phyloP scores from a whole-genome alignment of 2,888 invertebrate species.

The Chrysodeixis includens region DNA sequence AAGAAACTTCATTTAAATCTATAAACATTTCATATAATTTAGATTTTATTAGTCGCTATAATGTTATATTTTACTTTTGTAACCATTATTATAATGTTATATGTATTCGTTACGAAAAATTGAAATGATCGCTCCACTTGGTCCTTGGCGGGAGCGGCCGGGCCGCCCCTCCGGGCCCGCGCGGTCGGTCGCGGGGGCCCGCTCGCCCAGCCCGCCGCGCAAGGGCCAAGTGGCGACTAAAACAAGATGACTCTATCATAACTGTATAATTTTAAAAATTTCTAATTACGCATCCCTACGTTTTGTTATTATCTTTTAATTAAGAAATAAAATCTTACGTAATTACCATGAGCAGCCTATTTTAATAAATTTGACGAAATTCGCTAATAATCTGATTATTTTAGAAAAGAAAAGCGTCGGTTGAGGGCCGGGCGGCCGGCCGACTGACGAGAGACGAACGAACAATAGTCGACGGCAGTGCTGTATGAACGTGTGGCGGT shows the following conservation, averaged over 20 bases:
- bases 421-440: constrained; percentile 54
- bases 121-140: constrained; percentile 79
- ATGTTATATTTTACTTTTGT: constrained; percentile 89
- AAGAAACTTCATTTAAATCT: constrained; percentile 87
- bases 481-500: constrained; percentile 59
- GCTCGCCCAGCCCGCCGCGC: constrained; percentile 54
- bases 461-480: constrained; percentile 66
- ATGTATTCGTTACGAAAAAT: constrained; percentile 89
- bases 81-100: constrained; percentile 89
- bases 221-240: constrained; percentile 76
- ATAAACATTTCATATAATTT: constrained; percentile 90
- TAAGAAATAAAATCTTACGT: constrained; percentile 89
- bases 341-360: constrained; percentile 89
- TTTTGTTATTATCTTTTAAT: constrained; percentile 89
- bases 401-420: constrained; percentile 86
- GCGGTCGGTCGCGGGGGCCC: constrained; percentile 30
- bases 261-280: constrained; percentile 89
- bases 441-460: constrained; percentile 50
- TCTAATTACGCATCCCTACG: constrained; percentile 89
- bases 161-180: constrained; percentile 24
- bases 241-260: constrained; percentile 86
- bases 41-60: constrained; percentile 89
- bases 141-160: constrained; percentile 59
- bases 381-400: constrained; percentile 86
- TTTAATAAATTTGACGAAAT: constrained; percentile 88